Percentiles rank a stretch among this genome's conserved stretches.
phyloP scores from a whole-genome alignment of 2,797 vertebrate species.

The Fistularia tabacaria region DNA sequence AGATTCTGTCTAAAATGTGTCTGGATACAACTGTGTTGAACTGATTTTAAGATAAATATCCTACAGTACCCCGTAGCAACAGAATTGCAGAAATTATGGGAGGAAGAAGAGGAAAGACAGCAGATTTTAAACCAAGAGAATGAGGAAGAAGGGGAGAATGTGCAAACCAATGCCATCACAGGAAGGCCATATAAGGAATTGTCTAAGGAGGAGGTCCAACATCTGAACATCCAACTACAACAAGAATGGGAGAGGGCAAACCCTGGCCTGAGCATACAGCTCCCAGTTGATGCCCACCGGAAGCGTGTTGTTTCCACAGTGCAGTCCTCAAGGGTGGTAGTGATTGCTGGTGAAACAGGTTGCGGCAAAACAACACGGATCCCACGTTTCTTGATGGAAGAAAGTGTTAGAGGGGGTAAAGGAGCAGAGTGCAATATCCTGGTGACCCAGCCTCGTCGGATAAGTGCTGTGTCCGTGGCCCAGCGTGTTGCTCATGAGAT shows the following conservation, averaged over 20 bases:
- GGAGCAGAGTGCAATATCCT: slow-evolving; percentile 89
- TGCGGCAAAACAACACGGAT: slow-evolving; percentile 96
- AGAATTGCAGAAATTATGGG: slow-evolving; percentile 76
- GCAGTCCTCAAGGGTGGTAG: slow-evolving; percentile 82
- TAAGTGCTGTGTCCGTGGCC: slow-evolving; percentile 93
- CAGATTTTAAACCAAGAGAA: slow-evolving; percentile 57
- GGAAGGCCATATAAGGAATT: slow-evolving; percentile 77
- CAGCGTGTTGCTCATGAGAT: slow-evolving; percentile 90
- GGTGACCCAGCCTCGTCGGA: slow-evolving; percentile 92
- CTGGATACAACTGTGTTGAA: too few species aligned
- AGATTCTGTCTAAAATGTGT: too few species aligned
- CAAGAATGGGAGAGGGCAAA: slow-evolving; percentile 79
- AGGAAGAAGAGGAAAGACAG: slow-evolving; percentile 64
- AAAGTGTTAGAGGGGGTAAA: slow-evolving; percentile 70
- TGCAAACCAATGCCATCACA: slow-evolving; percentile 82
- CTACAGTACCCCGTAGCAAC: slow-evolving; percentile 81
- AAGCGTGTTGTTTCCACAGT: slow-evolving; percentile 81
- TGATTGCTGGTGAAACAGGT: slow-evolving; percentile 92
- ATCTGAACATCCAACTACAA: slow-evolving; percentile 74
- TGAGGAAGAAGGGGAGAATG: slow-evolving; percentile 72
- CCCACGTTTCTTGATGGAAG: slow-evolving; percentile 90
- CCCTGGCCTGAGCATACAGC: slow-evolving; percentile 60
- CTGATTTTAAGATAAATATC: background rate
- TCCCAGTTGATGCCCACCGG: slow-evolving; percentile 87
- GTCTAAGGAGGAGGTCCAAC: slow-evolving; percentile 61